Evolutionary conservation across 2,113 vertebrate species (phyloP), one percentile per base, ranked within the genome.

Genomic region (Pteropus alecto): DNA sequence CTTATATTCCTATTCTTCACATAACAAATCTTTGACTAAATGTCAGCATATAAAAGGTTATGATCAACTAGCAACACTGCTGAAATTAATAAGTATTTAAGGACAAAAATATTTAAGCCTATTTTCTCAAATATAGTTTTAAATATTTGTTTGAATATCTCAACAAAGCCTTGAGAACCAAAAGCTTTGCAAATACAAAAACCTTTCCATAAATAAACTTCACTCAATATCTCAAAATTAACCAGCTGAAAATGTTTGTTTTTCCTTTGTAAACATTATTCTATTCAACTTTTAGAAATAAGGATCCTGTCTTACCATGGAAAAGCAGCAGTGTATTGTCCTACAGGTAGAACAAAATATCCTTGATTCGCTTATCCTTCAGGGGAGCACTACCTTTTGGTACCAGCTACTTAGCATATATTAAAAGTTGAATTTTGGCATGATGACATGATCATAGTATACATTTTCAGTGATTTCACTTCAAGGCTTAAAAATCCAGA

Each of bases 141-240:
- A 95, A 93, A 85, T 65, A 88, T 56, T 73, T 97, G 43, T 67
- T 95, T 92, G 60, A 90, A 6, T 92, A 90, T 46, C 43, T 96
- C 70, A 65, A 95, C 24, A 86, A 96, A 94, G 22, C 41, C n/a
- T 73, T 85, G 48, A 94, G 85, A 96, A 89, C 93, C 51, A 94
- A 82, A 93, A 78, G 46, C 65, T 73, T 85, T 5, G 19, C 65
- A 81, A 81, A 77, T 56, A 35, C 35, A 76, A 93, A 79, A 96
- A 92, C 11, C 38, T 92, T 60, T 88, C 79, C 33, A 77, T 38
- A 38, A 38, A 82, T 28, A 73, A 97, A 94, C 73, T 92, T 94
- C 60, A 77, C 38, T 95, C 76, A 94, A 60, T 76, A 77, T 61
- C 26, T 60, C 68, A 33, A 3, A 93, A 78, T 87, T 94, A 91